Conservation (phyloP, 1,140 invertebrate species). For the Doryteuthis pealeii region DNA sequence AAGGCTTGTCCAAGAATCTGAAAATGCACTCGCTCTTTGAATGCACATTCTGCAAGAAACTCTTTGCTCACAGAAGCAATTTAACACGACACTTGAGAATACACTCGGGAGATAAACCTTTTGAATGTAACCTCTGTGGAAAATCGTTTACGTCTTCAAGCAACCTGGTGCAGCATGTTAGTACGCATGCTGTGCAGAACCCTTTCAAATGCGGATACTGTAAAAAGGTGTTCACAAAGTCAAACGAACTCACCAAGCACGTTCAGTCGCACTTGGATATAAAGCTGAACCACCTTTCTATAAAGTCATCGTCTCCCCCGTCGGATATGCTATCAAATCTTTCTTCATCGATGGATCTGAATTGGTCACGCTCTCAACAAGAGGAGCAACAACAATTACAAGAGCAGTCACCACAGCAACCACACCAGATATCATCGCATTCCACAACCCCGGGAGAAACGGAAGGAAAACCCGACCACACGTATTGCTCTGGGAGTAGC, state of each 20-base stretch:
- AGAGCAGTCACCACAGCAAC: no score
- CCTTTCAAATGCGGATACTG: conserved; percentile 1
- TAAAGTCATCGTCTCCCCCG: no score
- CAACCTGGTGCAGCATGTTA: not conserved
- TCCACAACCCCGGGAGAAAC: no score
- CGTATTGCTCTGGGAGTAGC: not conserved
- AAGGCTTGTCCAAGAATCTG: not conserved
- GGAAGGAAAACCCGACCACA: not conserved
- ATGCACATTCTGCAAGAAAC: conserved; percentile 48
- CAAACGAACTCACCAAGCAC: not conserved
- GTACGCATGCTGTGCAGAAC: not conserved
- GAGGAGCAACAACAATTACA: no score
- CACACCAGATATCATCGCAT: no score
- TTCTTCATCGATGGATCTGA: no score
- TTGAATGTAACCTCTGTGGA: conserved; percentile 51
- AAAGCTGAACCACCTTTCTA: no score
- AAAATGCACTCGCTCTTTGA: conserved; percentile 15
- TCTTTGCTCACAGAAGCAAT: conserved; percentile 59
- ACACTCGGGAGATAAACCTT: conserved; percentile 60
- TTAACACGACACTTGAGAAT: conserved; percentile 55
- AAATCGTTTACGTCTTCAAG: conserved; percentile 51
- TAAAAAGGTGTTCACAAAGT: not conserved
- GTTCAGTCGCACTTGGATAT: not conserved
- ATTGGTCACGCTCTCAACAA: no score
- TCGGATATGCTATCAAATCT: no score